A percentile compares a stretch with the other conserved stretches of the same genome.
These are phyloP conservation scores for Leptopilina boulardi DNA, from an alignment of 1,140 invertebrate genomes.

Conservation along the genomic window DNA sequence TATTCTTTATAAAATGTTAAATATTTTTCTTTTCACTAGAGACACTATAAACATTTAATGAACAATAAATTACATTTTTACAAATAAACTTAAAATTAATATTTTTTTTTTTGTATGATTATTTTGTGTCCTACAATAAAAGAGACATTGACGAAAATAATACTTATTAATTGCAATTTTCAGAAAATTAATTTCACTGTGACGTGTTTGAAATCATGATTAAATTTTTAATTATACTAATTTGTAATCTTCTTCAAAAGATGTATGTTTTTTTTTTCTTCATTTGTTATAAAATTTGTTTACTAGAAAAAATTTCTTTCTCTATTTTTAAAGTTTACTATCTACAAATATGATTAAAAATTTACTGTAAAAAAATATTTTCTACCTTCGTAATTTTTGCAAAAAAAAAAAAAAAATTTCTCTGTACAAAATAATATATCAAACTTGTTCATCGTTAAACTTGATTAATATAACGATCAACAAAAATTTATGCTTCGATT, in stretches of 20 bases:
- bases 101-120: not conserved
- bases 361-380: not conserved
- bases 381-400: not conserved
- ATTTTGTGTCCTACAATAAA: not conserved
- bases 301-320: not conserved
- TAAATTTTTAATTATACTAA: too few species aligned
- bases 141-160: not conserved
- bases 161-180: too few species aligned
- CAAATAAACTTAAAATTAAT: not conserved
- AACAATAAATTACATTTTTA: conserved; percentile 9
- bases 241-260: too few species aligned
- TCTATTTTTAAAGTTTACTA: not conserved
- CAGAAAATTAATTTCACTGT: too few species aligned
- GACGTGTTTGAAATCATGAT: too few species aligned
- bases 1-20: not conserved
- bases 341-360: not conserved
- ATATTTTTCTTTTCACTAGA: not conserved
- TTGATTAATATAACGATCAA: not conserved
- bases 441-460: not conserved
- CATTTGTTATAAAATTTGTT: not conserved
- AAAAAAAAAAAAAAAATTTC: conserved; percentile 8
- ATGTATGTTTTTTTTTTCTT: too few species aligned
- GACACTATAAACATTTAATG: not conserved
- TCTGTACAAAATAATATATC: not conserved
- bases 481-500: not conserved